Evolutionary conservation across 2,113 vertebrate species (phyloP), one percentile per base, ranked within the genome.

Genomic region (Daphoenositta chrysoptera): DNA sequence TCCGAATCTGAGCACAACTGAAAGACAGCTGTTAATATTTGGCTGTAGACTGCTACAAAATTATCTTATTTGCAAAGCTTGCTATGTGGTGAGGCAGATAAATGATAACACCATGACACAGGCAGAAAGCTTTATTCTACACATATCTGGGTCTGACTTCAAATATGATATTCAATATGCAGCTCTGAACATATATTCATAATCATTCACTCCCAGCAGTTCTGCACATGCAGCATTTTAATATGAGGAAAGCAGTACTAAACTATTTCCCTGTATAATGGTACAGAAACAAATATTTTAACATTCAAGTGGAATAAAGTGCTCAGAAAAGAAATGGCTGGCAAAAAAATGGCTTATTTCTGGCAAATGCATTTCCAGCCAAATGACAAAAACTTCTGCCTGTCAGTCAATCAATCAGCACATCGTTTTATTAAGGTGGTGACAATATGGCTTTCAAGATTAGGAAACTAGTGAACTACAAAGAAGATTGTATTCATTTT

Each of bases 11-110:
- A 91, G 87, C 72, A 91, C 88, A 94, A 97, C 61, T 87, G 80
- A 97, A 64, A 96, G 84, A 72, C 97, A 98, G 95, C 91, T 97
- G 96, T 96, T 97, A 90, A 94, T 87, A 94, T 93, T 94, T 97
- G 79, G 97, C 89, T 22, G 79, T 69, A 58, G 75, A 78, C 63
- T 83, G 87, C 78, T 77, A 69, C 87, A 90, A 94, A 98, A 97
- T 94, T 93, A 95, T 95, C 96, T 97, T 94, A 97, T 96, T 97
- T 97, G 94, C 83, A 96, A 97, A 97, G 91, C 94, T 83, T 90
- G 3, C 75, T 92, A 64, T 92, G 81, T 87, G 70, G 71, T 26
- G 58, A 97, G 68, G 81, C 93, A 97, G 94, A 97, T 94, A 96
- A 98, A 97, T 75, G 87, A 86, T 89, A 97, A 69, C 83, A 88